These are phyloP conservation scores for Hycleus phaleratus DNA, from an alignment of 1,140 invertebrate species.

Conservation along the genomic window DNA sequence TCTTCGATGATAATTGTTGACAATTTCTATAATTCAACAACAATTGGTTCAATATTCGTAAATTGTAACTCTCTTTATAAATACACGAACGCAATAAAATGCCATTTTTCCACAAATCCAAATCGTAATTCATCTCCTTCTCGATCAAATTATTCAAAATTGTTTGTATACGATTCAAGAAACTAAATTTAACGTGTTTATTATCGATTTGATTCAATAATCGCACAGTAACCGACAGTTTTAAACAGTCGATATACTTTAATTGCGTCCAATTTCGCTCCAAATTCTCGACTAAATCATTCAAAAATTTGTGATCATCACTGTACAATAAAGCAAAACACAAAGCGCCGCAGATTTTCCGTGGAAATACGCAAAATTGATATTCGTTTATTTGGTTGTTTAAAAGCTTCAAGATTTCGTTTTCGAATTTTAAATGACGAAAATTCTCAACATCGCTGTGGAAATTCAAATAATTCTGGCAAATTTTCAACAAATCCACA, in stretches of 20 bases:
- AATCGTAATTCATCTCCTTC: background rate
- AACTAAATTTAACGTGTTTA: background rate
- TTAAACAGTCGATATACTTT: slow-evolving; percentile 37
- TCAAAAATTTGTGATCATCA: slow-evolving; percentile 33
- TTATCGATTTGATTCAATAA: background rate
- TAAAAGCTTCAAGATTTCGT: slow-evolving; percentile 37
- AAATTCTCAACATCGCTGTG: slow-evolving; percentile 44
- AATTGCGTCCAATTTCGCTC: slow-evolving; percentile 36
- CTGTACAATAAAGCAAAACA: slow-evolving; percentile 46
- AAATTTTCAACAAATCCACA: slow-evolving; percentile 37
- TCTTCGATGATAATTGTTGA: slow-evolving; percentile 37
- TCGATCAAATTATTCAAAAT: background rate
- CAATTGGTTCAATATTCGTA: background rate
- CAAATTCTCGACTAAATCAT: slow-evolving; percentile 35
- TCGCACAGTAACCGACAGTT: slow-evolving; percentile 16
- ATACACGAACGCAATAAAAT: slow-evolving; percentile 12
- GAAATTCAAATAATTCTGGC: slow-evolving; percentile 48
- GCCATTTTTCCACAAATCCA: slow-evolving; percentile 3
- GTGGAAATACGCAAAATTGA: slow-evolving; percentile 34
- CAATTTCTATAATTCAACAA: slow-evolving; percentile 21
- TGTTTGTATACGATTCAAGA: background rate
- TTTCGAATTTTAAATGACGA: slow-evolving; percentile 43
- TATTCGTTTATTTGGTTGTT: slow-evolving; percentile 38
- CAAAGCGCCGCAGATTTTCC: slow-evolving; percentile 38
- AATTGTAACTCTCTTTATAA: slow-evolving; percentile 6